These are phyloP conservation scores for Tylochromis polylepis DNA, from an alignment of 2,113 vertebrate genomes.

Conservation along the genomic window DNA sequence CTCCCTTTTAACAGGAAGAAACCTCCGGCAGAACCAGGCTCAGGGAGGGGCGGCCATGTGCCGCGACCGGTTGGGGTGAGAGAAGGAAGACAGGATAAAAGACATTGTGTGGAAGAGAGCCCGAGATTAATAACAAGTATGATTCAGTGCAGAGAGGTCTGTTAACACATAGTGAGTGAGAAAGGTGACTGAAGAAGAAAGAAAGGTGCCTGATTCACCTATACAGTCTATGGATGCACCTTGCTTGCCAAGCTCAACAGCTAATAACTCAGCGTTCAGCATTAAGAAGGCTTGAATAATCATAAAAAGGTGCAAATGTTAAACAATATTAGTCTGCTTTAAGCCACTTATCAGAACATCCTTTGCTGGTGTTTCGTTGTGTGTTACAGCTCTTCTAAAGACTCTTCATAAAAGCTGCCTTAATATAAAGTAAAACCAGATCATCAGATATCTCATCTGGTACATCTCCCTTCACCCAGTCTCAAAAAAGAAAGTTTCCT, in stretches of 20 bases:
- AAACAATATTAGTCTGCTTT: neutral
- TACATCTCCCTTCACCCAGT: neutral
- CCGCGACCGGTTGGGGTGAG: too few species aligned
- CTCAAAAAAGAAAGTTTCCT: slow-evolving; percentile 4
- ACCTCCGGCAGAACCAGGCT: too few species aligned
- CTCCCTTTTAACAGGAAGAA: too few species aligned
- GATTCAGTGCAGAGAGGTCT: too few species aligned
- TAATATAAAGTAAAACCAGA: neutral
- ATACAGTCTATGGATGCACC: neutral
- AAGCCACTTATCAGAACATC: neutral
- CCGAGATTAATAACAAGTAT: too few species aligned
- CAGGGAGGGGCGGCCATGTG: too few species aligned
- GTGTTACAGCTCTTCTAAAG: neutral
- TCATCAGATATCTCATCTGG: neutral
- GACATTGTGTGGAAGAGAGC: too few species aligned
- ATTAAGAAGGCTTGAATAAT: neutral
- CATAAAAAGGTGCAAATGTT: neutral
- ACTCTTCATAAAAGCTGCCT: neutral
- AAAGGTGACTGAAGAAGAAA: too few species aligned
- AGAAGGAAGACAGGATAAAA: too few species aligned
- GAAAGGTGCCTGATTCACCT: too few species aligned
- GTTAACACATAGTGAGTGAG: too few species aligned
- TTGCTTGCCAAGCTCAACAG: neutral
- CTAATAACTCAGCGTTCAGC: neutral
- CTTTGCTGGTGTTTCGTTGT: neutral